Conservation (phyloP, 2,113 vertebrate species). For the Glaucomys volans region DNA sequence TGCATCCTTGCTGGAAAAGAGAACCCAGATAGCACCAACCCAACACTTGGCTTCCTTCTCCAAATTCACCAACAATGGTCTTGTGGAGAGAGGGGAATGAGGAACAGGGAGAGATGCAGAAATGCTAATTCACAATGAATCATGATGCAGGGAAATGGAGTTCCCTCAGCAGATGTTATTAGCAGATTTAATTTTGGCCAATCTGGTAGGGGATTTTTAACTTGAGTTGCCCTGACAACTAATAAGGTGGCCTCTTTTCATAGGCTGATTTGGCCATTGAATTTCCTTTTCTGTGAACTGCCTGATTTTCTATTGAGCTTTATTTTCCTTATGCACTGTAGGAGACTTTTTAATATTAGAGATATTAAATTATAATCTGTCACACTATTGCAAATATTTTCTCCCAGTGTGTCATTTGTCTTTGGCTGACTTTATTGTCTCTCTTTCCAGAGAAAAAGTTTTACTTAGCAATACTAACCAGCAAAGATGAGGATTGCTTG, state of each 20-base stretch:
- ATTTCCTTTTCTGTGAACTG: conserved; percentile 1
- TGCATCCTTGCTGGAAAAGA: not conserved
- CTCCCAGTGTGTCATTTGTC: not conserved
- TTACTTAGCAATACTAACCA: not conserved
- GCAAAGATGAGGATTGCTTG: not conserved
- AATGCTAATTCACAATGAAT: not conserved
- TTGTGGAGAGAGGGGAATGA: not conserved
- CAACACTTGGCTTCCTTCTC: not conserved
- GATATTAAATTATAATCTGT: not conserved
- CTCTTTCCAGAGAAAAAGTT: not conserved
- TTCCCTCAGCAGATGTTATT: not conserved
- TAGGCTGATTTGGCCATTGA: not conserved
- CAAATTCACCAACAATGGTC: not conserved
- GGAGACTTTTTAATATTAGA: not conserved
- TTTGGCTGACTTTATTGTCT: not conserved
- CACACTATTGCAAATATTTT: not conserved
- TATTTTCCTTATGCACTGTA: not conserved
- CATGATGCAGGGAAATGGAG: not conserved
- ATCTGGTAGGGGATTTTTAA: not conserved
- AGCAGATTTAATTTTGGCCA: not conserved
- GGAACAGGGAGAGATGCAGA: not conserved
- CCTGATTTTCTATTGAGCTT: not conserved
- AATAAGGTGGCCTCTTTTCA: not conserved
- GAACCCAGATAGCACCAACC: not conserved
- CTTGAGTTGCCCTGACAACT: not conserved